phyloP scores from a whole-genome alignment of 2,888 invertebrate genomes.

The Cancer borealis region DNA sequence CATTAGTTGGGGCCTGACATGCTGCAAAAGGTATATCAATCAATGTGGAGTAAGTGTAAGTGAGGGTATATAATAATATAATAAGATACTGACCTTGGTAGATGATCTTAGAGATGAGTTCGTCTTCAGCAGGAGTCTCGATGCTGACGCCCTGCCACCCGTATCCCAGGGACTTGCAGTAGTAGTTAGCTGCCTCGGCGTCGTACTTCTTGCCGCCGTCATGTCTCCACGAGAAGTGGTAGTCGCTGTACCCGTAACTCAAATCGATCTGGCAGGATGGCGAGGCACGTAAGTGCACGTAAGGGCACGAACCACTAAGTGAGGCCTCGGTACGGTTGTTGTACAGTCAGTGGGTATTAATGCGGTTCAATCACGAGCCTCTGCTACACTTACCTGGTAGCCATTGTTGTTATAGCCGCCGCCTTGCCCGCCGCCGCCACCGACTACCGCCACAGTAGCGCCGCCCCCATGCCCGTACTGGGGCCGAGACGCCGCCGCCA shows the following conservation, averaged over 20 bases:
- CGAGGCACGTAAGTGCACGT: background rate
- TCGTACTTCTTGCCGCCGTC: conserved; percentile 60
- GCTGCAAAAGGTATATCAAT: background rate
- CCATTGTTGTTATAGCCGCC: background rate
- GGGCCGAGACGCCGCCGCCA: background rate
- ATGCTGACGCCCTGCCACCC: conserved; percentile 64
- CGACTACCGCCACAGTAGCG: background rate
- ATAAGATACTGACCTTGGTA: conserved; percentile 35
- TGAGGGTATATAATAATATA: no score
- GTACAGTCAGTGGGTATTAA: no score
- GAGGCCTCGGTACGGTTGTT: no score
- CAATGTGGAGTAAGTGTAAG: no score
- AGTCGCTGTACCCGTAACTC: conserved; percentile 38
- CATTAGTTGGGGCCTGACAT: background rate
- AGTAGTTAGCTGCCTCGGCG: conserved; percentile 41
- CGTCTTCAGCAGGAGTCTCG: conserved; percentile 49
- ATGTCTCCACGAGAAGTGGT: conserved; percentile 68
- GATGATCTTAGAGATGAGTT: conserved; percentile 50
- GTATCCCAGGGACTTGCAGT: conserved; percentile 51
- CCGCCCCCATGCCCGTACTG: background rate
- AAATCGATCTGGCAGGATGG: conserved; percentile 39
- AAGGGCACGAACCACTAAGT: background rate
- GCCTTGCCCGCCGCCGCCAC: background rate
- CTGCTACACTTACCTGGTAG: background rate
- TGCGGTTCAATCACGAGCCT: no score